Evolutionary conservation across 2,113 vertebrate species (phyloP), one percentile per base, ranked within the genome.

Genomic region (Orthonyx spaldingii): DNA sequence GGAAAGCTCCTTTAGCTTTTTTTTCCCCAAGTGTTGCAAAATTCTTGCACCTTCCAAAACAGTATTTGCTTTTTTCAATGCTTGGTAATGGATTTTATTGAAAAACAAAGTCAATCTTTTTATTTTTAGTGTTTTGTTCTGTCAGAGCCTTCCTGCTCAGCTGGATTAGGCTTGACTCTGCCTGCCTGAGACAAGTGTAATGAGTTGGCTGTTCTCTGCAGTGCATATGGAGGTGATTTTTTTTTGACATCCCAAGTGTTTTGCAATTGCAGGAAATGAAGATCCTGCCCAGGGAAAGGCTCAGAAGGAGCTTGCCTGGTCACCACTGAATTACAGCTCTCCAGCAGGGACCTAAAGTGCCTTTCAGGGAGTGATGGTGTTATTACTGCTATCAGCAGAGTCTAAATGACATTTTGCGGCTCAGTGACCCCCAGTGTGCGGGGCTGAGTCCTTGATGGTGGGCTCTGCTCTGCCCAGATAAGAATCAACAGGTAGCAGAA

Each of bases 361-460:
- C n/a, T 91, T 69, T 49, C 42, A 55, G 59, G 79, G 27, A 2
- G 0, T 12, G 64, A 18, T 16, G 19, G 17, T 46, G 27, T 11
- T 10, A 42, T 15, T 37, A 7, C 22, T 42, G 2, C 41, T 42
- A 39, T 24, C 60, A 77, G n/a, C 61, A 55, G 64, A 55, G 33
- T 27, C 20, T 30, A 39, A 56, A 53, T 35, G 63, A 18, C 1
- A 0, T 19, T 21, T 64, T 10, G 5, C 24, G 53, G 33, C 61
- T 59, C 52, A 7, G 24, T 0, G 2, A n/a, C 15, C 14, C 33
- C 4, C 15, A 24, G 52, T 4, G 18, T 30, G 41, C 0, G 0
- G 30, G 27, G 11, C 9, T 44, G 32, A 50, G 30, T 24, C 28
- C 24, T 32, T 22, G 32, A 9, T 4, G 26, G 23, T 4, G 33